Percentiles rank a stretch among this genome's conserved stretches.
phyloP scores from a whole-genome alignment of 2,797 vertebrate species.

The Urophycis tenuis region DNA sequence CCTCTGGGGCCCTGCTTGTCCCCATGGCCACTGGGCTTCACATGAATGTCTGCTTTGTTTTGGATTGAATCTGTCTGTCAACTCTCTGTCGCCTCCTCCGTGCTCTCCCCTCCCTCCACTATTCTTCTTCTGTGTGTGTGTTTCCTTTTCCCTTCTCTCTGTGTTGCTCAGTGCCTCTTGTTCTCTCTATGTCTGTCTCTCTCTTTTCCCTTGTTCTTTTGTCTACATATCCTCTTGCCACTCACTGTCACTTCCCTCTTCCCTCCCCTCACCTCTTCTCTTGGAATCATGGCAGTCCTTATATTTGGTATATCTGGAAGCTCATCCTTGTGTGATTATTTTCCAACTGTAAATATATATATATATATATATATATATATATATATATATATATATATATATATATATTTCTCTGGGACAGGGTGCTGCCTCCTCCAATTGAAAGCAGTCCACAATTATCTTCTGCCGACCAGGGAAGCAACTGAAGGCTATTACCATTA shows the following conservation, averaged over 20 bases:
- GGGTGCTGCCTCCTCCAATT: too few species aligned
- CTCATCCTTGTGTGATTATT: background rate
- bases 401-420: background rate
- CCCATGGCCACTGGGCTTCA: conserved; percentile 27
- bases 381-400: too few species aligned
- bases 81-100: background rate
- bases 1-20: conserved; percentile 54
- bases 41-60: conserved; percentile 15
- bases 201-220: conserved; percentile 6
- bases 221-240: background rate
- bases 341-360: background rate
- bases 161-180: background rate
- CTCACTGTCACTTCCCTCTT: background rate
- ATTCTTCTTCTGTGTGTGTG: conserved; percentile 15
- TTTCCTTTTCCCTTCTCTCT: conserved; percentile 7
- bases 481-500: too few species aligned
- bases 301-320: background rate
- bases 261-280: background rate
- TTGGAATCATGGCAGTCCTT: too few species aligned
- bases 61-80: background rate
- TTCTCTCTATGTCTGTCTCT: conserved; percentile 16
- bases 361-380: too few species aligned
- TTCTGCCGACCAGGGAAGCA: too few species aligned
- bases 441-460: too few species aligned
- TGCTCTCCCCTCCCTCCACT: background rate